Evolutionary conservation across 1,140 invertebrate species (phyloP).

Genomic region (Zaprionus inermis): DNA sequence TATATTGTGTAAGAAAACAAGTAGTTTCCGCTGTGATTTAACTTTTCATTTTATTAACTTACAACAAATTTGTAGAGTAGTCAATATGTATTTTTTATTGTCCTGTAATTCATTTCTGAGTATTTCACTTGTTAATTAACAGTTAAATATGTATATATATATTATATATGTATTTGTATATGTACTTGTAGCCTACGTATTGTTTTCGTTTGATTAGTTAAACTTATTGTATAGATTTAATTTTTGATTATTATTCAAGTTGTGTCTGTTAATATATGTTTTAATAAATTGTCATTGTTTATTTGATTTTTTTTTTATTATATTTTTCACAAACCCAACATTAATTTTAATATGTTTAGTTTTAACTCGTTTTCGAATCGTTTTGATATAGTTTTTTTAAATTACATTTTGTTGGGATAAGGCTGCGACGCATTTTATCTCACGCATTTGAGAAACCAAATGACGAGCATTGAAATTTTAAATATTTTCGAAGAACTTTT

Average conservation of each 20-base stretch:
- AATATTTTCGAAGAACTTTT: neutral
- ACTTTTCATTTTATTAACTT: slow-evolving; percentile 42
- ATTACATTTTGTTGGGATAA: slow-evolving; percentile 3
- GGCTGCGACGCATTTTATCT: slow-evolving; percentile 7
- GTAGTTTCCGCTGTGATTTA: slow-evolving; percentile 19
- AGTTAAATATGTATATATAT: slow-evolving; percentile 31
- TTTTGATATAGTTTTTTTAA: neutral
- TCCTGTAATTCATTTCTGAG: slow-evolving; percentile 68
- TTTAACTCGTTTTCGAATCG: neutral
- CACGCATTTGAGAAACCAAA: neutral
- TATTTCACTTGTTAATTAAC: slow-evolving; percentile 52
- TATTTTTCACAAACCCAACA: neutral
- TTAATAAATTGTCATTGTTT: neutral
- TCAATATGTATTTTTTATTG: slow-evolving; percentile 56
- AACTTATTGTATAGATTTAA: slow-evolving; percentile 18
- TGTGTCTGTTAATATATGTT: neutral
- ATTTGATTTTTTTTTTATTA: neutral
- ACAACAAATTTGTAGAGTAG: slow-evolving; percentile 50
- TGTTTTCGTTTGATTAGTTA: slow-evolving; percentile 17
- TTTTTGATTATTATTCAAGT: slow-evolving; percentile 1
- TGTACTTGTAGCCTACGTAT: slow-evolving; percentile 22
- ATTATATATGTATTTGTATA: slow-evolving; percentile 13
- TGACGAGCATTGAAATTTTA: neutral
- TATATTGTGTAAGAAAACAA: neutral
- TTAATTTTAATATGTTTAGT: neutral